phyloP scores from a whole-genome alignment of 1,140 invertebrate species.

The Heliconius hermathena region DNA sequence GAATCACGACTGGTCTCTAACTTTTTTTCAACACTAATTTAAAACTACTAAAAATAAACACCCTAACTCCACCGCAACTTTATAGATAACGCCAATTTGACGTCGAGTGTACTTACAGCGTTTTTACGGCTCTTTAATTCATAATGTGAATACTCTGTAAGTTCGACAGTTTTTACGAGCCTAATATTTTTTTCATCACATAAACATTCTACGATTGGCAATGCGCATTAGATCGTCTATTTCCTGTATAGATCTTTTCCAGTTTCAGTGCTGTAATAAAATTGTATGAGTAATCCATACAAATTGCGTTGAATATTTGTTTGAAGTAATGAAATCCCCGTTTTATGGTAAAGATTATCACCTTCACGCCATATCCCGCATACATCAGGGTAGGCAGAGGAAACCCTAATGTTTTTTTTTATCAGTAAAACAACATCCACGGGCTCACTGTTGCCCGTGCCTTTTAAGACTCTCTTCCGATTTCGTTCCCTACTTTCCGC shows the following conservation, averaged over 20 bases:
- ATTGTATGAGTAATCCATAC: too few relatives aligned
- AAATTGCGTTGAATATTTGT: too few relatives aligned
- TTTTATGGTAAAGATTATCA: too few relatives aligned
- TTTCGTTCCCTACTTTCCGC: neutral
- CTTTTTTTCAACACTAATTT: neutral
- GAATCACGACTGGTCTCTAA: too few relatives aligned
- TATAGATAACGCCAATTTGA: neutral
- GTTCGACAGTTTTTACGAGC: neutral
- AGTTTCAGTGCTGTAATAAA: neutral
- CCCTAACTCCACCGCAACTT: neutral
- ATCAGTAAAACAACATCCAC: too few relatives aligned
- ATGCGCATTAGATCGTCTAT: neutral
- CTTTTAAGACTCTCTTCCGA: neutral
- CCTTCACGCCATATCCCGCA: too few relatives aligned
- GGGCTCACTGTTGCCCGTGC: too few relatives aligned
- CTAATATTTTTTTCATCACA: neutral
- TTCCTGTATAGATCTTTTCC: neutral
- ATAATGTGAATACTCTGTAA: neutral
- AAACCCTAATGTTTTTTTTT: too few relatives aligned
- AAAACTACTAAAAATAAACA: neutral
- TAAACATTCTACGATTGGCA: neutral
- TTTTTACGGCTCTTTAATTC: conserved; percentile 7
- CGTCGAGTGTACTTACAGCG: neutral
- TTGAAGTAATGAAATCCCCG: too few relatives aligned
- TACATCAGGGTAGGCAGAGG: neutral